phyloP scores from a whole-genome alignment of 2,113 vertebrate genomes.

The Hydrolagus affinis region DNA sequence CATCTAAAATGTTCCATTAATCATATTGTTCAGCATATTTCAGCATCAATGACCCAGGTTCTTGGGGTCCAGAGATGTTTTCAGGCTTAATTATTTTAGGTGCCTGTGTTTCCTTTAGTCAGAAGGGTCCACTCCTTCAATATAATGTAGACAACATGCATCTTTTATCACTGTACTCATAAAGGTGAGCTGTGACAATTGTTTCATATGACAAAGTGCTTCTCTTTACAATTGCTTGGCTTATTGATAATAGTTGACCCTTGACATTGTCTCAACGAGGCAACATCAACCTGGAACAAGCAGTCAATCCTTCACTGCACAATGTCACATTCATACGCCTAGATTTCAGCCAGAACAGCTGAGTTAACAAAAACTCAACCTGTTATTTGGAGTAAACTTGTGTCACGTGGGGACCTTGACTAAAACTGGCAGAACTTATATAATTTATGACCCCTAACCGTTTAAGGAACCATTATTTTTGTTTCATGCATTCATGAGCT shows the following conservation, averaged over 20 bases:
- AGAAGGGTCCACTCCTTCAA: neutral
- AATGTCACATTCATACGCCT: neutral
- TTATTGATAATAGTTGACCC: slow-evolving; percentile 10
- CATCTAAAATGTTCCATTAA: neutral
- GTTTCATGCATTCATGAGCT: neutral
- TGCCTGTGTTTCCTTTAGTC: neutral
- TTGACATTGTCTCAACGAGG: neutral
- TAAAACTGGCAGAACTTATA: slow-evolving; percentile 8
- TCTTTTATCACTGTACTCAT: slow-evolving; percentile 8
- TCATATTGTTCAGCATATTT: neutral
- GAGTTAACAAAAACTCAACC: neutral
- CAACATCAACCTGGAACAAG: neutral
- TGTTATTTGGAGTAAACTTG: neutral
- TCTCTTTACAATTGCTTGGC: neutral
- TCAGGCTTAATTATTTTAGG: neutral
- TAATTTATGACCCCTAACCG: slow-evolving; percentile 4
- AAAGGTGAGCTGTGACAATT: neutral
- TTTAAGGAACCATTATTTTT: neutral
- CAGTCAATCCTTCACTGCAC: neutral
- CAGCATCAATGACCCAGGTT: neutral
- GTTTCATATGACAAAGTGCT: slow-evolving; percentile 2
- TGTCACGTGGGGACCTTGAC: neutral
- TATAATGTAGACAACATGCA: neutral
- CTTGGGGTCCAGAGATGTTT: neutral
- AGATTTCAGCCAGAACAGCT: neutral